Base-by-base conservation (phyloP, 2,888 invertebrate genomes). In the Trachelus troglodyta region DNA sequence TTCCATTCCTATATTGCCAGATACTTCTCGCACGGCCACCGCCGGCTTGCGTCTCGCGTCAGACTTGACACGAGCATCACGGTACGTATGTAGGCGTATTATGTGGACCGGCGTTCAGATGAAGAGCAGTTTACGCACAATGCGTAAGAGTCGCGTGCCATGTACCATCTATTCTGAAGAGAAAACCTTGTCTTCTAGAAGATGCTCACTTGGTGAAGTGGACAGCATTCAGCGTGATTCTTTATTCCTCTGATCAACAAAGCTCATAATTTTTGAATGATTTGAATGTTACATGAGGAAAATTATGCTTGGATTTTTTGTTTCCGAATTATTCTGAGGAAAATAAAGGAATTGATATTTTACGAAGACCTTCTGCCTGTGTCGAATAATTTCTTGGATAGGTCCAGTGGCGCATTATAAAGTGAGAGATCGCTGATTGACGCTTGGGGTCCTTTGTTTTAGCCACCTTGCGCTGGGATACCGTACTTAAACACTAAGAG, bases 61-160 rank as follows among this genome's bases (percentile, higher is more conserved):
- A 56, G 23, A 56, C 56, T 56, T 56, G 56, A 56, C 56, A 56
- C 56, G 56, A 56, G 56, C 56, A 56, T 6, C 15, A 23, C 56
- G 56, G 56, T 23, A 9, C 56, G 56, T 56, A 68, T 75, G 11
- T 37, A 69, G 69, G 68, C 69, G 73, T 77, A 75, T 75, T 73
- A 40, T 34, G 78, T 80, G 83, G 80, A 82, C 81, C 79, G 81
- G 83, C 79, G 82, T 81, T 34, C 76, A 76, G 81, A 80, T 75
- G 75, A 76, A 83, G 79, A 77, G 74, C 80, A 80, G 82, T 83
- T 82, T 80, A 85, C 81, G 83, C 83, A 85, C 81, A 84, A 83
- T 85, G 79, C 79, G 79, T 84, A 85, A 56, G 56, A 56, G 56
- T 56, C 86, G 86, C 86, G 87, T 83, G 84, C 80, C 82, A 81